These are phyloP conservation scores for Metalampra italica DNA, from an alignment of 2,888 invertebrate genomes.

Conservation along the genomic window DNA sequence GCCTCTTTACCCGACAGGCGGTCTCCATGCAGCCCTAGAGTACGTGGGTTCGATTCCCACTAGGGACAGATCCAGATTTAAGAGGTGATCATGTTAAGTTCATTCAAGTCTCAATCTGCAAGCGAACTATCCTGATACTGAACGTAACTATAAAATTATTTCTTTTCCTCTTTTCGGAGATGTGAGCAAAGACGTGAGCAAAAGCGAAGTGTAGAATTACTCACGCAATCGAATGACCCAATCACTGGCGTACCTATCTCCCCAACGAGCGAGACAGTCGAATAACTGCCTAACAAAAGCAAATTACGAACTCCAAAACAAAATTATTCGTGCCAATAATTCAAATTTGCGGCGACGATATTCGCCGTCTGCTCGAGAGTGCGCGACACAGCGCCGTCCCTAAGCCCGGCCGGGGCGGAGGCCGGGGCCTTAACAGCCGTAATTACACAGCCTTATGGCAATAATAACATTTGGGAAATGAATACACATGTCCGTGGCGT, in stretches of 20 bases:
- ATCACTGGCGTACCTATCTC: not conserved
- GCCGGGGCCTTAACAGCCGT: constrained; percentile 7
- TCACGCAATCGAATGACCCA: too few relatives aligned
- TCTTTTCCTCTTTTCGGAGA: too few relatives aligned
- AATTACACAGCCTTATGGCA: constrained; percentile 10
- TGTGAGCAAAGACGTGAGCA: too few relatives aligned
- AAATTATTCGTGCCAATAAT: constrained; percentile 8
- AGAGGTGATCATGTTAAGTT: too few relatives aligned
- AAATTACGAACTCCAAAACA: not conserved
- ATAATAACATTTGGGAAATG: constrained; percentile 10
- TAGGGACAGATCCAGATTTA: too few relatives aligned
- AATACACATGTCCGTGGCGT: constrained; percentile 11
- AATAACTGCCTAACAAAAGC: not conserved
- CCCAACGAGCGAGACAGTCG: not conserved
- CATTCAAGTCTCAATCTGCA: too few relatives aligned
- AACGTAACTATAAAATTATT: too few relatives aligned
- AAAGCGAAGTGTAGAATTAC: too few relatives aligned
- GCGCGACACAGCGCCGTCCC: not conserved
- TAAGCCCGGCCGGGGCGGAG: constrained; percentile 8
- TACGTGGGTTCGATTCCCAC: too few relatives aligned
- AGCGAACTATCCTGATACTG: too few relatives aligned
- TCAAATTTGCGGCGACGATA: constrained; percentile 5
- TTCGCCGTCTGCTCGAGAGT: not conserved
- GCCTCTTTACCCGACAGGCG: too few relatives aligned
- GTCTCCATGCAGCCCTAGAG: too few relatives aligned